These are phyloP conservation scores for Chirona hameri DNA, from an alignment of 2,888 invertebrate species.

Conservation along the genomic window DNA sequence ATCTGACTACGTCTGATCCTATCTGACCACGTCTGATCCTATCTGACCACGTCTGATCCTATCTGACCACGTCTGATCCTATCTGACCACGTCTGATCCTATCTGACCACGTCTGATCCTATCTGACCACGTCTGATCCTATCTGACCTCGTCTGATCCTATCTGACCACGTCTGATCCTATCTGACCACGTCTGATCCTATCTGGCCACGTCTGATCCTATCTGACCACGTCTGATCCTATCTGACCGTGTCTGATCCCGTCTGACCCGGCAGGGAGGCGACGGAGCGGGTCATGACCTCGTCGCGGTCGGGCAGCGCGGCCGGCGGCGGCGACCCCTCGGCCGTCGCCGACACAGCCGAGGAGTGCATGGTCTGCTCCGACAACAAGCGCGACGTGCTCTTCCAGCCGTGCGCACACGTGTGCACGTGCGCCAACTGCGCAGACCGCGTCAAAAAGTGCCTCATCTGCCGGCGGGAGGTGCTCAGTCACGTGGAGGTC, in stretches of 20 bases:
- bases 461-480: constrained; percentile 82
- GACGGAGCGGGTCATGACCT: constrained; percentile 4
- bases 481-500: constrained; percentile 45
- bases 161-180: neutral
- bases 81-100: neutral
- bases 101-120: too few relatives aligned
- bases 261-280: neutral
- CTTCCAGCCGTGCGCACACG: constrained; percentile 87
- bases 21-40: neutral
- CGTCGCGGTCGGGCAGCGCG: neutral
- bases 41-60: neutral
- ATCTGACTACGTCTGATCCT: neutral
- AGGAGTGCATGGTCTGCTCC: constrained; percentile 94
- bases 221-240: neutral
- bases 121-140: neutral
- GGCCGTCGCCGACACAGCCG: constrained; percentile 50
- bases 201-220: neutral
- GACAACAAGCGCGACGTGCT: constrained; percentile 89
- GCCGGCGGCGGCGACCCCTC: constrained; percentile 23
- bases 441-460: constrained; percentile 84
- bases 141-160: neutral
- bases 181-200: neutral
- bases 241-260: neutral
- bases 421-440: constrained; percentile 87
- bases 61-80: neutral